Evolutionary conservation across 2,113 vertebrate genomes (phyloP), one percentile per base, ranked within the genome.

Genomic region (Cephalopholis sonnerati): DNA sequence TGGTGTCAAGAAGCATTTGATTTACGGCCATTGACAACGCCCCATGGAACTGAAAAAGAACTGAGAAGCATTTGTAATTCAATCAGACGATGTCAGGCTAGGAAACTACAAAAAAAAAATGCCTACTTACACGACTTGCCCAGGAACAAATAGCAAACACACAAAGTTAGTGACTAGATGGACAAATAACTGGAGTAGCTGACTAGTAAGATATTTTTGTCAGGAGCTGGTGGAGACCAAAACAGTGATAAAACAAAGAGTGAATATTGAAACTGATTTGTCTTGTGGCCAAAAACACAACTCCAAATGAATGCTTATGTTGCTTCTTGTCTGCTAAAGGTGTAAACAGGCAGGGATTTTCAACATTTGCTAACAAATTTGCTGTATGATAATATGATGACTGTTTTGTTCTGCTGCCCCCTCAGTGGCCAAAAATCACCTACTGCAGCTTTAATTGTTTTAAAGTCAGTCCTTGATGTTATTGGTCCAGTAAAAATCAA

Each of bases 401-500:
- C 0, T 36, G 1, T 24, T 44, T 25, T 74, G 29, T 50, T 22
- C 20, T 32, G 65, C 44, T 15, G 2, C 7, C 15, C 20, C 17
- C 7, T n/a, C 29, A 29, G 24, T 44, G 12, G 57, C 41, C 29
- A 32, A 44, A 29, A 68, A 25, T 39, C 11, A 27, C 11, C 36
- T 57, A 57, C 10, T 70, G 25, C 8, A 55, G 48, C 53, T 74
- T 78, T 25, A 50, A 57, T 36, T 17, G 41, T 29, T 32, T 58
- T 64, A 25, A 27, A 25, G 36, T 63, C 5, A 4, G 4, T 54
- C 17, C 13, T 53, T 29, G 12, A 32, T 76, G n/a, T 73, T 73
- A 39, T 32, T 27, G 22, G 32, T 53, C 46, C 27, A 67, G 20
- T 81, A 39, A 59, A 78, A 67, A 58, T 61, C 29, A 24, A 13